Evolutionary conservation across 2,797 vertebrate species (phyloP).

Genomic region (Caiman crocodilus): DNA sequence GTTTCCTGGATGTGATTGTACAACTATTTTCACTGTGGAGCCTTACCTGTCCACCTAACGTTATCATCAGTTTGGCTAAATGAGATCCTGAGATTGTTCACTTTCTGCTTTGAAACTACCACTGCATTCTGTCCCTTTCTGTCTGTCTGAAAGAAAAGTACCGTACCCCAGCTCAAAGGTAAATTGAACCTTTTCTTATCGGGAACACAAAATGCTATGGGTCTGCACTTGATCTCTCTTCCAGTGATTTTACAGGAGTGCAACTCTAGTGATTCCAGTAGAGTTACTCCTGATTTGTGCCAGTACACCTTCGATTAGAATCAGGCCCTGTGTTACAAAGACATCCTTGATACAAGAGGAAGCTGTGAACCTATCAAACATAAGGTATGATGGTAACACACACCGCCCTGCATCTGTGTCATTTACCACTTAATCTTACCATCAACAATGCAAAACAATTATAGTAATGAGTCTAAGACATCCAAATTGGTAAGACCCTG

Average conservation of each 20-base stretch:
- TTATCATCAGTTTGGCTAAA: conserved; percentile 52
- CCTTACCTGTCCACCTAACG: conserved; percentile 22
- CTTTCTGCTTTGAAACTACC: neutral
- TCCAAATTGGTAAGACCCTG: conserved; percentile 52
- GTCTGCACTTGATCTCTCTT: neutral
- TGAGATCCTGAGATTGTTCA: conserved; percentile 26
- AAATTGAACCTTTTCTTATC: fast-evolving
- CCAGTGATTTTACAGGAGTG: fast-evolving
- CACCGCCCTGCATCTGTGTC: neutral
- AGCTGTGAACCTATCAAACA: neutral
- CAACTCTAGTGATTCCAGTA: neutral
- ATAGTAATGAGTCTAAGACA: neutral
- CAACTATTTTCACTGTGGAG: conserved; percentile 24
- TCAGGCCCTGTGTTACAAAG: neutral
- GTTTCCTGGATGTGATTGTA: conserved; percentile 55
- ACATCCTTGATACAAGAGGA: neutral
- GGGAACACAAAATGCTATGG: neutral
- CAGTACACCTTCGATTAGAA: neutral
- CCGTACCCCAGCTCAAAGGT: neutral
- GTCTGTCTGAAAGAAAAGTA: neutral
- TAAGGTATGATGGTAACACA: neutral
- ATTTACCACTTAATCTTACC: conserved; percentile 17
- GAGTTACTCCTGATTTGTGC: neutral
- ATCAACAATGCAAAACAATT: conserved; percentile 16
- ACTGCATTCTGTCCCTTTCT: neutral